Percentiles rank a stretch among this genome's conserved stretches.
phyloP scores from a whole-genome alignment of 2,113 vertebrate species.

The Eptesicus fuscus region DNA sequence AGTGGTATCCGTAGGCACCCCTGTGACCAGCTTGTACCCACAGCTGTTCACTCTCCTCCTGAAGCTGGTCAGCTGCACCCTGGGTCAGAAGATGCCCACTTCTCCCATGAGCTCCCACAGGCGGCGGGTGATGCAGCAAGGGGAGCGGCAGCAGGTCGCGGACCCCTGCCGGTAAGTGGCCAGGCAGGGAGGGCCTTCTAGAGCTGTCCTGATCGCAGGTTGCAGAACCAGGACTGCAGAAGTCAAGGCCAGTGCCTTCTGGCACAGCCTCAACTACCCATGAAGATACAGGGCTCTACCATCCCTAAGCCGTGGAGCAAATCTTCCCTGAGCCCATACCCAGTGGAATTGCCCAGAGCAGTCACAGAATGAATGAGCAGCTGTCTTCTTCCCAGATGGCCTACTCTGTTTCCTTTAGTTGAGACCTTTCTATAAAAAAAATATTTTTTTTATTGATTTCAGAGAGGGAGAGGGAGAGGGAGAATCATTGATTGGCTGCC shows the following conservation, averaged over 20 bases:
- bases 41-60: constrained; percentile 63
- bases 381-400: neutral
- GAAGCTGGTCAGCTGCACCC: constrained; percentile 65
- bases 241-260: neutral
- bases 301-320: neutral
- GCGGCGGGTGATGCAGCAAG: neutral
- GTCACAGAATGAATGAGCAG: neutral
- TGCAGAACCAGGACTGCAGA: no score
- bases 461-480: no score
- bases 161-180: constrained; percentile 65
- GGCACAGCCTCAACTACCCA: accelerated
- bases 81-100: constrained; percentile 49
- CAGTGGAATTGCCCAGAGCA: neutral
- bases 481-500: no score
- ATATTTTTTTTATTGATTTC: no score
- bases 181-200: neutral
- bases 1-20: constrained; percentile 33
- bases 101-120: neutral
- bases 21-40: constrained; percentile 23
- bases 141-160: constrained; percentile 14
- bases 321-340: neutral
- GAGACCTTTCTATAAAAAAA: neutral
- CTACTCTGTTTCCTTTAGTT: neutral
- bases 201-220: no score
- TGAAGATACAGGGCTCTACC: neutral